Evolutionary conservation across 2,888 invertebrate genomes (phyloP).

Genomic region (Rhyacophila evoluta): DNA sequence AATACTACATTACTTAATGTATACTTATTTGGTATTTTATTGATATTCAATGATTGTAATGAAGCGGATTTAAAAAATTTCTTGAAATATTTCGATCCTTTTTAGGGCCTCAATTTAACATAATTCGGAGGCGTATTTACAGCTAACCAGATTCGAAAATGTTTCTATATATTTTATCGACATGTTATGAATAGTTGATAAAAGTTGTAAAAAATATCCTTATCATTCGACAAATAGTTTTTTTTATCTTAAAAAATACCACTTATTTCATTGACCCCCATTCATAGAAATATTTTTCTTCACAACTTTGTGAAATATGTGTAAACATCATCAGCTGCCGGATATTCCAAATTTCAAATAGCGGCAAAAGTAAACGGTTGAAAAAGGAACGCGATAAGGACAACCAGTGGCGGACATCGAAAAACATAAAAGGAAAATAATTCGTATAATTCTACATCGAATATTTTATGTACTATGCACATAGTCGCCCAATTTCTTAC

Average conservation of each 20-base stretch:
- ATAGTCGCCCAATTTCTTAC: too few relatives aligned
- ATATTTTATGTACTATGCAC: too few relatives aligned
- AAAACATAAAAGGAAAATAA: too few relatives aligned
- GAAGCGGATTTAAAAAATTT: too few relatives aligned
- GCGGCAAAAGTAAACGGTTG: slow-evolving; percentile 25
- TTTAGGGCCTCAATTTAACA: not conserved
- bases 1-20: too few relatives aligned
- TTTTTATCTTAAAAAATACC: slow-evolving; percentile 26
- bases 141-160: not conserved
- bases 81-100: not conserved
- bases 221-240: slow-evolving; percentile 9
- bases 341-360: slow-evolving; percentile 41
- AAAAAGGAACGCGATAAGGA: slow-evolving; percentile 26
- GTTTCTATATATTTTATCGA: slow-evolving; percentile 1
- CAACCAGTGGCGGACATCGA: not conserved
- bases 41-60: too few relatives aligned
- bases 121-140: not conserved
- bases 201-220: slow-evolving; percentile 19
- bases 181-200: slow-evolving; percentile 3
- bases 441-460: too few relatives aligned
- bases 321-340: slow-evolving; percentile 39
- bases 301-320: slow-evolving; percentile 4
- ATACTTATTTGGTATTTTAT: too few relatives aligned
- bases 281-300: slow-evolving; percentile 1
- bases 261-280: slow-evolving; percentile 23